A percentile compares a stretch with the other conserved stretches of the same genome.
These are phyloP conservation scores for Epinotia nisella DNA, from an alignment of 2,888 invertebrate species.

Conservation along the genomic window DNA sequence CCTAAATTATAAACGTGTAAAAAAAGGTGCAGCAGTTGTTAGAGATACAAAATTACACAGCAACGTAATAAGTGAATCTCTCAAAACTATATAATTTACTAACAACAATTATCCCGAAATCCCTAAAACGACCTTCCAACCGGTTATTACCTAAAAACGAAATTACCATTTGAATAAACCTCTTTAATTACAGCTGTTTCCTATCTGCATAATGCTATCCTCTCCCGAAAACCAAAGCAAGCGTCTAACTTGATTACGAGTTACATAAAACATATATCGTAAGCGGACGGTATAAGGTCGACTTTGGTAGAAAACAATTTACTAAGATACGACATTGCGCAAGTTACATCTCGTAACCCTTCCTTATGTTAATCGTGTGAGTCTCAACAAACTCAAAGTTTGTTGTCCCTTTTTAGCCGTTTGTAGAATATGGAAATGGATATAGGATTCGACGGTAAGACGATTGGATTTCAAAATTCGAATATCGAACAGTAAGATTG, in stretches of 20 bases:
- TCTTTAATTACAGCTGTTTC: slow-evolving; percentile 59
- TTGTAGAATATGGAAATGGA: slow-evolving; percentile 23
- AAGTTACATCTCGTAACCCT: slow-evolving; percentile 53
- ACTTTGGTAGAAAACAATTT: background rate
- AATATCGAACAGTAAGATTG: slow-evolving; percentile 17
- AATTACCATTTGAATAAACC: slow-evolving; percentile 68
- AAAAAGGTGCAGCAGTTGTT: background rate
- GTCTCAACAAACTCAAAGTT: slow-evolving; percentile 17
- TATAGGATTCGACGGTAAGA: slow-evolving; percentile 8
- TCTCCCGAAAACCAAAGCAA: background rate
- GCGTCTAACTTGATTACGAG: slow-evolving; percentile 16
- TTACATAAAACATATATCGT: background rate
- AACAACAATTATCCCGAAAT: slow-evolving; percentile 33
- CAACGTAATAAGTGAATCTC: slow-evolving; percentile 6
- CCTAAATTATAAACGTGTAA: background rate
- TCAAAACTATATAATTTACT: slow-evolving; percentile 27
- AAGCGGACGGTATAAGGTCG: background rate
- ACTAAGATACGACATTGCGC: slow-evolving; percentile 2
- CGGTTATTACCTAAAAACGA: slow-evolving; percentile 39
- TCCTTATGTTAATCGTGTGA: slow-evolving; percentile 60
- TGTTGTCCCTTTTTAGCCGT: slow-evolving; percentile 26
- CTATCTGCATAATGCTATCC: slow-evolving; percentile 58
- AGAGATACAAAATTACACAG: slow-evolving; percentile 9
- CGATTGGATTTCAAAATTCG: slow-evolving; percentile 23
- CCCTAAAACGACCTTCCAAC: slow-evolving; percentile 22